phyloP scores from a whole-genome alignment of 2,113 vertebrate species.

The Pedetes capensis region DNA sequence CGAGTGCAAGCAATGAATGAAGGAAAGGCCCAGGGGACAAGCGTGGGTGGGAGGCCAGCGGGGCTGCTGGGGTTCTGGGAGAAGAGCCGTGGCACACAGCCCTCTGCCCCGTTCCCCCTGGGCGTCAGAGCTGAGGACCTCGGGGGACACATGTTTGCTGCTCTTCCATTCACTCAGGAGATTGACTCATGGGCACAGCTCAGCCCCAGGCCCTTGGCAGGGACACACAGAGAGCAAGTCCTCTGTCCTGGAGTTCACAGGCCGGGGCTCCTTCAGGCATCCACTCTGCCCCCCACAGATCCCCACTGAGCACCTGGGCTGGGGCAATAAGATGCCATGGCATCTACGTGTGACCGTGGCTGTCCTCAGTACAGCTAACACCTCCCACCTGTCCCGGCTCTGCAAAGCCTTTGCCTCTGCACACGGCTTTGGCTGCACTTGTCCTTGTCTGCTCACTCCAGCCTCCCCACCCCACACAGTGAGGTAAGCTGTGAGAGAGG shows the following conservation, averaged over 20 bases:
- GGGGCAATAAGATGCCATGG: too few relatives aligned
- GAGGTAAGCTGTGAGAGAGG: background rate
- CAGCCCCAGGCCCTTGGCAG: background rate
- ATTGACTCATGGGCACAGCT: background rate
- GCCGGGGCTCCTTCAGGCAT: background rate
- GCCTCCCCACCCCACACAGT: too few relatives aligned
- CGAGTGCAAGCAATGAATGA: too few relatives aligned
- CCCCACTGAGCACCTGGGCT: background rate
- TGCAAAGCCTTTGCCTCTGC: fast-evolving
- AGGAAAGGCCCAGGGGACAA: too few relatives aligned
- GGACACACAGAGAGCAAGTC: background rate
- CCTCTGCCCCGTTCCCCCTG: background rate
- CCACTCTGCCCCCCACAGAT: too few relatives aligned
- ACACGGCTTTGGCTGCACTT: background rate
- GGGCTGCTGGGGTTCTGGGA: too few relatives aligned
- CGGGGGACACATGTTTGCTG: too few relatives aligned
- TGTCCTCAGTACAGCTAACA: background rate
- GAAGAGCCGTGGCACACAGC: background rate
- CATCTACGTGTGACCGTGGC: background rate
- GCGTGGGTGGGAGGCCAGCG: too few relatives aligned
- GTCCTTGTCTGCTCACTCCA: background rate
- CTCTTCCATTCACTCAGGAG: background rate
- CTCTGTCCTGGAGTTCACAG: background rate
- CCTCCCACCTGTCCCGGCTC: background rate
- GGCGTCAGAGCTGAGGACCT: background rate